Evolutionary conservation across 2,113 vertebrate genomes (phyloP), one percentile per base, ranked within the genome.

Genomic region (Apteryx owenii): DNA sequence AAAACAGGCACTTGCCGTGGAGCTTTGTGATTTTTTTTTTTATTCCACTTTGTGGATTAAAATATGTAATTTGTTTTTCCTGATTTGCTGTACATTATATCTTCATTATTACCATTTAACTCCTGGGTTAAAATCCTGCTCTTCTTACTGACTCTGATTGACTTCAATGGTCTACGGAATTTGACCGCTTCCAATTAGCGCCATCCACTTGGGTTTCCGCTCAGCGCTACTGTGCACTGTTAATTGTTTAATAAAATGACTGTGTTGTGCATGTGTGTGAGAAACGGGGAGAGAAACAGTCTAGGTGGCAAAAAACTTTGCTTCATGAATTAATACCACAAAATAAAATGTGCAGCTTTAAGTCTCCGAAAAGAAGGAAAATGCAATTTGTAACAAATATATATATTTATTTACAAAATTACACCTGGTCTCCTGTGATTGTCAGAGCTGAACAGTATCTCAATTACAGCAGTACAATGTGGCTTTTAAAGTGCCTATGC

Each of bases 341-440:
- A 81, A 88, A 88, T 51, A 38, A 94, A 90, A 23, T 42, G 54
- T 5, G 42, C 42, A 76, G 44, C 46, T 93, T 88, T 58, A 97
- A 97, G 68, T 78, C 86, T 95, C n/a, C 31, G 73, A 88, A 93
- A 96, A 79, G 54, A 92, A 95, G 79, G 68, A 91, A 97, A 97
- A 96, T 64, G 58, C 76, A 89, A 95, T 96, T 97, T 96, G 64
- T 69, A 88, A 91, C 91, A 92, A 95, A 89, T 89, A 96, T 53
- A 96, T 93, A 91, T 89, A 87, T 96, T 66, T 96, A 95, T 89
- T 96, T 94, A 98, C 73, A 79, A 97, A 97, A 95, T 86, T 94
- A 92, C 51, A 94, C 61, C 88, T 91, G 92, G 90, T 82, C 95
- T 90, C 89, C 91, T 94, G 26, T 90, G 96, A 97, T 81, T 97